Evolutionary conservation across 2,888 invertebrate genomes (phyloP), one percentile per base, ranked within the genome.

Genomic region (Diogma glabrata): DNA sequence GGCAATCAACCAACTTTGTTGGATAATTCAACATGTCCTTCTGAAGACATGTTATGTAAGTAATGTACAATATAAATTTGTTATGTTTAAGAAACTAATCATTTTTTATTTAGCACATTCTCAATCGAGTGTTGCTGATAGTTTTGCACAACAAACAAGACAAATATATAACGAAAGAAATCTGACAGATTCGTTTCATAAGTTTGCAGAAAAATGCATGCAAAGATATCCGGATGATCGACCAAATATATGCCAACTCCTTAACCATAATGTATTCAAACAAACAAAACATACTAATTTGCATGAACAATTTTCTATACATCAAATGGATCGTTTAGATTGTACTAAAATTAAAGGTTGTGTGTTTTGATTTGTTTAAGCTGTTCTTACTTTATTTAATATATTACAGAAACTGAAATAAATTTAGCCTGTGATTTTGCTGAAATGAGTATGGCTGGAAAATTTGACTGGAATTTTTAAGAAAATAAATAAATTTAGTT

Each of bases 181-280:
- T 57, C 86, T 91, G 56, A 78, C 83, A 3, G 82, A 84, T 57
- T 72, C 78, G 59, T 85, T 91, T 67, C 91, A 92, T 65, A 79
- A 84, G 57, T 75, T 91, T 60, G 78, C 82, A 50, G 84, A 85
- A 58, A 66, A 81, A 54, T 83, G 87, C 61, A 69, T 88, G 58
- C 79, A 82, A 60, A 73, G 78, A 55, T 82, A 83, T 54, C 79
- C 85, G 0, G 70, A 72, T n/a, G 74, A 77, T 62, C 73, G 89
- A 48, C 87, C 88, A 47, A 74, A 79, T 6, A 80, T 85, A 3
- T 69, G 73, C 1, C 83, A 87, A 61, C 69, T 90, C 47, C 67
- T 87, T 54, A 75, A 72, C 49, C 87, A 91, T 65, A 72, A 78
- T 54, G 82, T 88, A 73, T 84, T 91, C 65, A 89, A 87, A 66